A percentile compares a stretch with the other conserved stretches of the same genome.
Evolutionary conservation across 2,888 invertebrate species (phyloP).

Genomic region (Acronicta aceris): DNA sequence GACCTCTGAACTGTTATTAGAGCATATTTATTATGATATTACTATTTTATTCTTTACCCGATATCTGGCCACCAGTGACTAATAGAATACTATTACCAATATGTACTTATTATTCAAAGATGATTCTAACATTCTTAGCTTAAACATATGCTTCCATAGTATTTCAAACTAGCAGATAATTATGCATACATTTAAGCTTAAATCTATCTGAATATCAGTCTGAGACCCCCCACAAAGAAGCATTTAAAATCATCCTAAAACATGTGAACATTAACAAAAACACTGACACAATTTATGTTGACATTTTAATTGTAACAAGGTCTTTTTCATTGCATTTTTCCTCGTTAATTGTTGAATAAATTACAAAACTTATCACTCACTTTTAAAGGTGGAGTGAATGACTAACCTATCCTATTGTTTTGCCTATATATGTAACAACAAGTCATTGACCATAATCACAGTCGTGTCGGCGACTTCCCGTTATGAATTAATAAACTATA

Average conservation of each 20-base stretch:
- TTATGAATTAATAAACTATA: slow-evolving; percentile 77
- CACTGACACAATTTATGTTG: slow-evolving; percentile 9
- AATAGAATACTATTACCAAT: too few relatives aligned
- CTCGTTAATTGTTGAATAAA: slow-evolving; percentile 16
- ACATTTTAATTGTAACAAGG: slow-evolving; percentile 36
- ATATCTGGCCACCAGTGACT: not conserved
- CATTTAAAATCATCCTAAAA: not conserved
- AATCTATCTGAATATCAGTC: too few relatives aligned
- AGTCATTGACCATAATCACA: slow-evolving; percentile 83
- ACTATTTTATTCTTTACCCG: not conserved
- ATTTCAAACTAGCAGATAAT: too few relatives aligned
- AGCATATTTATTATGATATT: slow-evolving; percentile 2
- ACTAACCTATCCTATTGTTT: slow-evolving; percentile 68
- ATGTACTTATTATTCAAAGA: too few relatives aligned
- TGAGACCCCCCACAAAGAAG: slow-evolving; percentile 47
- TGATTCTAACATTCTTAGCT: too few relatives aligned
- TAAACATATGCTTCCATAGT: too few relatives aligned
- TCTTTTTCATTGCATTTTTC: slow-evolving; percentile 20
- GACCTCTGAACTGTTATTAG: slow-evolving; percentile 38
- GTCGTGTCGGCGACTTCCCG: slow-evolving; percentile 79
- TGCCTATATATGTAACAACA: slow-evolving; percentile 61
- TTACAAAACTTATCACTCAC: slow-evolving; percentile 2
- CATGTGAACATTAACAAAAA: not conserved
- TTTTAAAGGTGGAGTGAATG: slow-evolving; percentile 24
- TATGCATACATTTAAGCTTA: too few relatives aligned